Evolutionary conservation across 2,797 vertebrate species (phyloP), one percentile per base, ranked within the genome.

Genomic region (Pipistrellus pygmaeus): DNA sequence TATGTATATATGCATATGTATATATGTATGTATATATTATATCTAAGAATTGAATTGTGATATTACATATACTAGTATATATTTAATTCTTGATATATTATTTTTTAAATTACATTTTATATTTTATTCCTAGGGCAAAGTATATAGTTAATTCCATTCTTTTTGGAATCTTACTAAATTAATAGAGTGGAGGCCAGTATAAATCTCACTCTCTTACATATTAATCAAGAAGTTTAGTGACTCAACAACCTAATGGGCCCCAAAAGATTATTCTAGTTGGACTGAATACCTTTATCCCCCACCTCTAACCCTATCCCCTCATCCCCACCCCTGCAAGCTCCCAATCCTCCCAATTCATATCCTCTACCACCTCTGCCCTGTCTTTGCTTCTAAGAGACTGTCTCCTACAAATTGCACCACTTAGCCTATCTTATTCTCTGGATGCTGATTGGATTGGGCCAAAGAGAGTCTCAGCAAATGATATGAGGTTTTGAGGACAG

Each of bases 91-190:
- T 27, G 9, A 18, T 30, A 44, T 77, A 73, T 38, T 62, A 60
- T 94, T 94, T 69, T 14, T 30, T 2, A 85, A 85, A 66, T 75
- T 71, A 38, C 48, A 55, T 64, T 80, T 30, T 7, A 66, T 77
- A 27, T 89, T 85, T 95, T 68, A 75, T 53, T 46, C 5, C 8
- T 66, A 32, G 1, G 41, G 20, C 69, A 89, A 60, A 76, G 64
- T 69, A 11, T 41, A 62, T 44, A 3, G 8, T 38, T 62, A 81
- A 46, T 32, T 15, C 3, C 14, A 55, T 55, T 72, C 11, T 48
- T 82, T 93, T 20, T 27, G 18, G 8, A 57, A 62, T 81, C 11
- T 68, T 84, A 23, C 18, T 91, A 78, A 72, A 55, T 32, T 73
- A 68, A 76, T 53, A 78, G 10, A 73, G 3, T 60, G 0, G 17